phyloP scores from a whole-genome alignment of 2,888 invertebrate species.

The Candidula unifasciata region DNA sequence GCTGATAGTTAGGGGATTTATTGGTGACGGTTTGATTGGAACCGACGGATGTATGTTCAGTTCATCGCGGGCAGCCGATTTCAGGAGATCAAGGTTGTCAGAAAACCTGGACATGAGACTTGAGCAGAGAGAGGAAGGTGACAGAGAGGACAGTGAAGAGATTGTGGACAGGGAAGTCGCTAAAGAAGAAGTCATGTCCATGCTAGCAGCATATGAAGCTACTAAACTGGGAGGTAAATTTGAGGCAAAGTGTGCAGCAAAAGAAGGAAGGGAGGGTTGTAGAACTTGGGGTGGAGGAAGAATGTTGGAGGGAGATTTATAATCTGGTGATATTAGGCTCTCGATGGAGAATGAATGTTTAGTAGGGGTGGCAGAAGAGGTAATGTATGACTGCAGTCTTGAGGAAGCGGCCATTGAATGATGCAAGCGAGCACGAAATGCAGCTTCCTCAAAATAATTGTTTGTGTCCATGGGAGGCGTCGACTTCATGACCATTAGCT shows the following conservation, averaged over 20 bases:
- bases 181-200: slow-evolving; percentile 60
- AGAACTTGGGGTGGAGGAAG: slow-evolving; percentile 42
- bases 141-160: slow-evolving; percentile 44
- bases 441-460: slow-evolving; percentile 57
- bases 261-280: slow-evolving; percentile 61
- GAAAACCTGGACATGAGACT: slow-evolving; percentile 53
- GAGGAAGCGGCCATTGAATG: slow-evolving; percentile 61
- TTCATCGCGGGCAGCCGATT: slow-evolving; percentile 49
- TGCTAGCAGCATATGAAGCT: slow-evolving; percentile 57
- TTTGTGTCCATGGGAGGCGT: slow-evolving; percentile 49
- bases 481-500: slow-evolving; percentile 57
- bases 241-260: slow-evolving; percentile 67
- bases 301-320: slow-evolving; percentile 57
- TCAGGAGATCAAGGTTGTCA: slow-evolving; percentile 55
- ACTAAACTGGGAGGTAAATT: slow-evolving; percentile 49
- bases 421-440: slow-evolving; percentile 74
- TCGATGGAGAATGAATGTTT: slow-evolving; percentile 90
- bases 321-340: slow-evolving; percentile 86
- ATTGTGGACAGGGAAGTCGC: slow-evolving; percentile 59
- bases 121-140: slow-evolving; percentile 24
- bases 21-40: slow-evolving; percentile 73
- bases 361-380: slow-evolving; percentile 54
- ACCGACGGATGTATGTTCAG: slow-evolving; percentile 57
- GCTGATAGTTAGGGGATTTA: slow-evolving; percentile 59
- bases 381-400: slow-evolving; percentile 60